A percentile compares a stretch with the other conserved stretches of the same genome.
phyloP scores from a whole-genome alignment of 2,797 vertebrate genomes.

The Neosilurus hyrtlii region DNA sequence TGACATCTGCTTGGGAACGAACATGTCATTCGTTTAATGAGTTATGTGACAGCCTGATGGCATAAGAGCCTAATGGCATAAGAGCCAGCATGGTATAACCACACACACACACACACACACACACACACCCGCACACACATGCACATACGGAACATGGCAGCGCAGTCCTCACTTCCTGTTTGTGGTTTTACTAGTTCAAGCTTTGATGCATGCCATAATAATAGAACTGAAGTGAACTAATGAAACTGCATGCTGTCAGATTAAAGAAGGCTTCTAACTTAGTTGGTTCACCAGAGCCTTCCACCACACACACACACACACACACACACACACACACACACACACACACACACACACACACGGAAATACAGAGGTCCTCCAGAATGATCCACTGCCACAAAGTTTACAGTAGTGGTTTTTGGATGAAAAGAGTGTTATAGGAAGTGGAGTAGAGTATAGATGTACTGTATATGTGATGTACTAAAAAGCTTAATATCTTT shows the following conservation, averaged over 20 bases:
- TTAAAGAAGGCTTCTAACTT: constrained; percentile 75
- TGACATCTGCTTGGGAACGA: constrained; percentile 66
- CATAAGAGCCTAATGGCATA: constrained; percentile 33
- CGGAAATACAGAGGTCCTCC: constrained; percentile 50
- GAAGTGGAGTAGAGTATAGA: constrained; percentile 67
- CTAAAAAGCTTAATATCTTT: constrained; percentile 56
- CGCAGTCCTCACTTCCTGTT: constrained; percentile 70
- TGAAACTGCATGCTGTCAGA: constrained; percentile 77
- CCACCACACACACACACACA: constrained; percentile 51
- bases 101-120: constrained; percentile 40
- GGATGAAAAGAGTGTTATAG: constrained; percentile 53
- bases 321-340: constrained; percentile 37
- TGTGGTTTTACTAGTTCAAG: constrained; percentile 74
- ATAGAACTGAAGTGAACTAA: constrained; percentile 78
- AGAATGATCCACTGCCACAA: constrained; percentile 52
- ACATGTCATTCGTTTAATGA: constrained; percentile 58
- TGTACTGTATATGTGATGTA: constrained; percentile 58
- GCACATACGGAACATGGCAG: constrained; percentile 56
- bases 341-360: constrained; percentile 39
- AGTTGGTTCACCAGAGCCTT: constrained; percentile 67
- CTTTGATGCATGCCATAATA: constrained; percentile 77
- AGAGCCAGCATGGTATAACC: constrained; percentile 23
- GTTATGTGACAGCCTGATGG: constrained; percentile 44
- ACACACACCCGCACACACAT: background rate
- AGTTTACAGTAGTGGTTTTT: constrained; percentile 76